These are phyloP conservation scores for Sebastes cheni DNA, from an alignment of 2,797 vertebrate species.

Conservation along the genomic window DNA sequence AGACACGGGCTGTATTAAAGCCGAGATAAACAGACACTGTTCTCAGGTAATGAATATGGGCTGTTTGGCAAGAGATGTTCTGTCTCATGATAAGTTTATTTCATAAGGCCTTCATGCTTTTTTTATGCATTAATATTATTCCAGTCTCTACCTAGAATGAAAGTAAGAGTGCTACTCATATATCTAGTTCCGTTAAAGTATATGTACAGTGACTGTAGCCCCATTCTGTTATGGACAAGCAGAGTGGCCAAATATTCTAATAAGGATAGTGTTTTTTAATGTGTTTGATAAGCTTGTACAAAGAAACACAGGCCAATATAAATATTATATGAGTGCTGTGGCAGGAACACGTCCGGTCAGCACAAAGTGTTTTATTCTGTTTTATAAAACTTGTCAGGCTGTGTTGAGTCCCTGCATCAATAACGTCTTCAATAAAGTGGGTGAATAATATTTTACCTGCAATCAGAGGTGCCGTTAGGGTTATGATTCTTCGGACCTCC, in stretches of 20 bases:
- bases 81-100: slow-evolving; percentile 22
- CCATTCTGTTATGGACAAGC: not conserved
- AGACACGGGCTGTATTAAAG: slow-evolving; percentile 3
- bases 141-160: not conserved
- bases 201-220: not conserved
- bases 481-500: not conserved
- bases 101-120: not conserved
- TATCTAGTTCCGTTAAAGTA: not conserved
- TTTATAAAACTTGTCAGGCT: not conserved
- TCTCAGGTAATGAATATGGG: slow-evolving; percentile 24
- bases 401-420: not conserved
- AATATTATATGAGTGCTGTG: not conserved
- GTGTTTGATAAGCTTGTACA: not conserved
- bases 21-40: slow-evolving; percentile 16
- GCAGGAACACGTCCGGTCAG: not conserved
- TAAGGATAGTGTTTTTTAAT: not conserved
- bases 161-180: not conserved
- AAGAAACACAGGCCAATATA: not conserved
- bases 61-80: slow-evolving; percentile 9
- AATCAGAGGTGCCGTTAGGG: not conserved
- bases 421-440: not conserved
- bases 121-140: not conserved
- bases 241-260: not conserved
- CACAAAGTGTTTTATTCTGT: not conserved
- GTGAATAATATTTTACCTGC: not conserved